A percentile compares a stretch with the other conserved stretches of the same genome.
Conservation (phyloP, 37 sponge, comb jelly and placozoan genomes). For the Axinella damicornis region DNA sequence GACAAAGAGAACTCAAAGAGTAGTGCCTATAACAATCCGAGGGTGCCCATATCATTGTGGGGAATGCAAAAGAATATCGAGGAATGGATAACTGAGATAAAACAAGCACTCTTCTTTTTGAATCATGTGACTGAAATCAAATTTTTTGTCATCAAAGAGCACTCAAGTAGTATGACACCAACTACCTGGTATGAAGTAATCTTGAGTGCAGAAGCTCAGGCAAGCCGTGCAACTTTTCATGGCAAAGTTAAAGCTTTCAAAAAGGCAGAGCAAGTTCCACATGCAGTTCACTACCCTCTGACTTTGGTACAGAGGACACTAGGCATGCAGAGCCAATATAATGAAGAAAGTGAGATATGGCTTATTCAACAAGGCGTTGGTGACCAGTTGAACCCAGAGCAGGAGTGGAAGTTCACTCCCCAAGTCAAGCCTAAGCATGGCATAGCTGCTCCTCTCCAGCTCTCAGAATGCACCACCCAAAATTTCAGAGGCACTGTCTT, state of each 20-base stretch:
- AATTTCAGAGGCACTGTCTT: slow-evolving; percentile 32
- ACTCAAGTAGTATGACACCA: not conserved
- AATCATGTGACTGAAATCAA: slow-evolving; percentile 57
- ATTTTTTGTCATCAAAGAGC: slow-evolving; percentile 49
- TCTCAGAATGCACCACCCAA: not conserved
- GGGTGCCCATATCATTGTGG: not conserved
- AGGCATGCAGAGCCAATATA: not conserved
- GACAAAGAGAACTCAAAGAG: too few relatives aligned
- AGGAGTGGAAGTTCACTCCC: slow-evolving; percentile 28
- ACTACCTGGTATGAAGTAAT: not conserved
- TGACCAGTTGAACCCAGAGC: slow-evolving; percentile 9
- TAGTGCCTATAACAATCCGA: too few relatives aligned
- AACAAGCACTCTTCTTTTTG: slow-evolving; percentile 63
- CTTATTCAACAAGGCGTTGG: slow-evolving; percentile 58
- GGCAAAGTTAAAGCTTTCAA: not conserved
- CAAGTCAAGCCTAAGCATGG: slow-evolving; percentile 52
- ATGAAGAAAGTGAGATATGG: slow-evolving; percentile 36
- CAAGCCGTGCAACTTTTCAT: not conserved
- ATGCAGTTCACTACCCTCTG: not conserved
- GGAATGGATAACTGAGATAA: slow-evolving; percentile 55
- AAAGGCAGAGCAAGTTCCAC: not conserved
- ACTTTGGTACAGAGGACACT: not conserved
- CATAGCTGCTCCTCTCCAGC: slow-evolving; percentile 48
- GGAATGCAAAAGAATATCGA: slow-evolving; percentile 28
- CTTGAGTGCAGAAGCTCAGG: not conserved